Percentiles rank a stretch among this genome's conserved stretches.
These are phyloP conservation scores for Ochropleura plecta DNA, from an alignment of 2,888 invertebrate genomes.

Conservation along the genomic window DNA sequence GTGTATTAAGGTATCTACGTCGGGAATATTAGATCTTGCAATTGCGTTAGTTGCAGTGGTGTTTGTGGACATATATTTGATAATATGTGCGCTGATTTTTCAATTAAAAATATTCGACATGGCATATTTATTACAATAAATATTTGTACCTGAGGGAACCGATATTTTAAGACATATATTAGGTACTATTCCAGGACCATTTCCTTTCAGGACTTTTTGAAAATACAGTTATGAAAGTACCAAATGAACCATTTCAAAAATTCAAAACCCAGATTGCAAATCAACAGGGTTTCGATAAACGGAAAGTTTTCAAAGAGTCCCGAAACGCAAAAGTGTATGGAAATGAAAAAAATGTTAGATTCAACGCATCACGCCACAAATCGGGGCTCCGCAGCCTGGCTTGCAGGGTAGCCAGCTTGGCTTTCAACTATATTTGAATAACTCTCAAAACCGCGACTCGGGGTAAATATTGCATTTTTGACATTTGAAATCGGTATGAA, in stretches of 20 bases:
- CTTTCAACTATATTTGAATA: conserved; percentile 62
- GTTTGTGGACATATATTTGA: neutral
- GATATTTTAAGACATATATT: neutral
- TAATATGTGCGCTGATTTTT: neutral
- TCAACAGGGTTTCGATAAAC: conserved; percentile 5
- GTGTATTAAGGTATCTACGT: neutral
- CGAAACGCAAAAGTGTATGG: conserved; percentile 27
- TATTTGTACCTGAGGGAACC: neutral
- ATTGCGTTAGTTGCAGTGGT: neutral
- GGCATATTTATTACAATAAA: neutral
- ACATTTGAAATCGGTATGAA: conserved; percentile 43
- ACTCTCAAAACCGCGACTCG: conserved; percentile 33
- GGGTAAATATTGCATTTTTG: conserved; percentile 63
- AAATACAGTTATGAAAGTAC: neutral
- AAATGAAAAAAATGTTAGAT: conserved; percentile 52
- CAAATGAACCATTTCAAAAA: conserved; percentile 5
- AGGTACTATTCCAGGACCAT: too few species aligned
- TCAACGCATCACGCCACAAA: conserved; percentile 39
- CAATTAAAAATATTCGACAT: neutral
- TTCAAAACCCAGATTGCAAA: conserved; percentile 6
- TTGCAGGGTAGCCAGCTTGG: conserved; percentile 38
- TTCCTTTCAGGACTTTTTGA: neutral
- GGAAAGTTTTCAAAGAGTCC: conserved; percentile 25
- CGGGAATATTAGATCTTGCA: neutral
- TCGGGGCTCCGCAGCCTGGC: conserved; percentile 28